Conservation (phyloP, 1,140 invertebrate species). For the Lineus longissimus region DNA sequence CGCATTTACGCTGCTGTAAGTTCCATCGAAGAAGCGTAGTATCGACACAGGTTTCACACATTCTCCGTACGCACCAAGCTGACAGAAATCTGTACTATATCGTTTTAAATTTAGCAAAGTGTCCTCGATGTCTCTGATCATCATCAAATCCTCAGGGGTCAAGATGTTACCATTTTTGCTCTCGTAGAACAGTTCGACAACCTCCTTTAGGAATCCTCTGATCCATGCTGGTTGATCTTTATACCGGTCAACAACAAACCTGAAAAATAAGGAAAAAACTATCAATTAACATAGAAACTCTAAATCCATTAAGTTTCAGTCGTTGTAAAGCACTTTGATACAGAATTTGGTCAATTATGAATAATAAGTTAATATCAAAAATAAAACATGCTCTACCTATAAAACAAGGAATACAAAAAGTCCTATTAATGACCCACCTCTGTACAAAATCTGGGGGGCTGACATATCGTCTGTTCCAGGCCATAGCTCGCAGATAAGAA, state of each 20-base stretch:
- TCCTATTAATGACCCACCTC: too few relatives aligned
- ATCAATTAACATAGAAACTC: too few relatives aligned
- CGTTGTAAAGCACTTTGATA: too few relatives aligned
- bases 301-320: too few relatives aligned
- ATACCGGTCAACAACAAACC: background rate
- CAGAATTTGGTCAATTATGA: too few relatives aligned
- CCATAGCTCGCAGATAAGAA: background rate
- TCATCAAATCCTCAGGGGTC: background rate
- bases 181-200: slow-evolving; percentile 2
- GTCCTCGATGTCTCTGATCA: background rate
- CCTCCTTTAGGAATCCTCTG: background rate
- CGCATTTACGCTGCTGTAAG: background rate
- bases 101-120: background rate
- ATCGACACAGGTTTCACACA: background rate
- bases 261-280: background rate
- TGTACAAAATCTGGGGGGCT: background rate
- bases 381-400: too few relatives aligned
- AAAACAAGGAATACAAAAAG: too few relatives aligned
- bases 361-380: too few relatives aligned
- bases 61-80: background rate
- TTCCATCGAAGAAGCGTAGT: slow-evolving; percentile 1
- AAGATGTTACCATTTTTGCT: background rate
- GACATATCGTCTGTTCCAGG: background rate
- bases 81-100: background rate
- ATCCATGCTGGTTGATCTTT: background rate